Conservation (phyloP, 2,797 vertebrate species). For the Jordanella pulchra region DNA sequence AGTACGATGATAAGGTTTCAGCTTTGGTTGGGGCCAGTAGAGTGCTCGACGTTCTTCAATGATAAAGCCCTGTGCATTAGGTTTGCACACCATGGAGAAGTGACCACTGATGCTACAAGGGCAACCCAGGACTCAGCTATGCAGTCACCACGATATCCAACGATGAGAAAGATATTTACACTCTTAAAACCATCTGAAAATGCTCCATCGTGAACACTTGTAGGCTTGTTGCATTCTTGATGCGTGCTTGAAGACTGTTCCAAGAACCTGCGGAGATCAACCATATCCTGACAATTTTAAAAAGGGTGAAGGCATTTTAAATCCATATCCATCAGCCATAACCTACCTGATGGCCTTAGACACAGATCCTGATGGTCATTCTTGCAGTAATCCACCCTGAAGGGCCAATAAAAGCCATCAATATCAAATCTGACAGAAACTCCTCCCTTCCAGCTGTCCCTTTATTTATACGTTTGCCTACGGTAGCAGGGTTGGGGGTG, state of each 20-base stretch:
- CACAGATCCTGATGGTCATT: not conserved
- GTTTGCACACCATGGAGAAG: not conserved
- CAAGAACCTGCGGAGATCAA: not conserved
- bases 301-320: not conserved
- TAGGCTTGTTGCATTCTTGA: not conserved
- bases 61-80: not conserved
- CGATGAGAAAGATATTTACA: not conserved
- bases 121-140: not conserved
- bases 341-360: not conserved
- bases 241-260: not conserved
- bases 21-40: not conserved
- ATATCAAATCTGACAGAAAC: slow-evolving; percentile 58
- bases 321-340: too few relatives aligned
- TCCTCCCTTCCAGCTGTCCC: slow-evolving; percentile 60
- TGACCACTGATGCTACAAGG: not conserved
- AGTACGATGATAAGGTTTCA: not conserved
- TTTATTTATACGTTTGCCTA: slow-evolving; percentile 8
- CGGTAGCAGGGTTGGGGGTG: slow-evolving; percentile 8
- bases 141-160: not conserved
- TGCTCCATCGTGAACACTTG: not conserved
- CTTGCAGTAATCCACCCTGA: slow-evolving; percentile 20
- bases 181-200: not conserved
- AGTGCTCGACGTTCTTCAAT: not conserved
- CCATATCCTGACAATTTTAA: not conserved
- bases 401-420: slow-evolving; percentile 48